Conservation (phyloP, 2,797 vertebrate species). For the Acrossocheilus fasciatus region DNA sequence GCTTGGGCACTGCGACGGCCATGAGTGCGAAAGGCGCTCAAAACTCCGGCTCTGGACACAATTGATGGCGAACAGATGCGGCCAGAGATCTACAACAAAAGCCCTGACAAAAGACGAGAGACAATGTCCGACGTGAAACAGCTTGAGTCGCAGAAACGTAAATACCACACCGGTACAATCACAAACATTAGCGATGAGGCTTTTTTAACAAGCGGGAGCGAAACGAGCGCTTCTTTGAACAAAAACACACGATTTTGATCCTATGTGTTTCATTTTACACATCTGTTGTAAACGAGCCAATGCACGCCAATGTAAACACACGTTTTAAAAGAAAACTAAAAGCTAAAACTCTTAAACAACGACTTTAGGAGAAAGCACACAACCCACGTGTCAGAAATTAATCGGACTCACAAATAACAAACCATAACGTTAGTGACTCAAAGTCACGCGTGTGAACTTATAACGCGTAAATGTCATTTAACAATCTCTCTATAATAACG, state of each 20-base stretch:
- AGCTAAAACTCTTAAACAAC: neutral
- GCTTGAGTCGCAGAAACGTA: neutral
- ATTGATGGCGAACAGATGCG: constrained; percentile 55
- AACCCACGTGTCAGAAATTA: neutral
- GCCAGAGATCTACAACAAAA: constrained; percentile 38
- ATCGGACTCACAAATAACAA: neutral
- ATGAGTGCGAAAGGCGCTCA: constrained; percentile 69
- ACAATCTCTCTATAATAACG: neutral
- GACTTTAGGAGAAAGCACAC: neutral
- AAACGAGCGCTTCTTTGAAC: neutral
- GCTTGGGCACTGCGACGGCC: constrained; percentile 83
- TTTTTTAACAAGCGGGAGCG: too few species aligned
- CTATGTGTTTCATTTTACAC: neutral
- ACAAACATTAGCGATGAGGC: neutral
- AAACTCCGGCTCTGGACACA: constrained; percentile 56
- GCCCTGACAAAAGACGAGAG: constrained; percentile 1
- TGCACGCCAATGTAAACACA: neutral
- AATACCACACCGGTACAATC: neutral
- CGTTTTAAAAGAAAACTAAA: neutral
- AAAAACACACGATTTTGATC: neutral
- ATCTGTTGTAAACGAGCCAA: neutral
- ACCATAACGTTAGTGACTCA: too few species aligned
- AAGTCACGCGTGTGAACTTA: neutral
- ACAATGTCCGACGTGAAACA: neutral
- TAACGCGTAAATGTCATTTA: neutral